Conservation (phyloP, 2,888 invertebrate species). For the Diarsia mendica region DNA sequence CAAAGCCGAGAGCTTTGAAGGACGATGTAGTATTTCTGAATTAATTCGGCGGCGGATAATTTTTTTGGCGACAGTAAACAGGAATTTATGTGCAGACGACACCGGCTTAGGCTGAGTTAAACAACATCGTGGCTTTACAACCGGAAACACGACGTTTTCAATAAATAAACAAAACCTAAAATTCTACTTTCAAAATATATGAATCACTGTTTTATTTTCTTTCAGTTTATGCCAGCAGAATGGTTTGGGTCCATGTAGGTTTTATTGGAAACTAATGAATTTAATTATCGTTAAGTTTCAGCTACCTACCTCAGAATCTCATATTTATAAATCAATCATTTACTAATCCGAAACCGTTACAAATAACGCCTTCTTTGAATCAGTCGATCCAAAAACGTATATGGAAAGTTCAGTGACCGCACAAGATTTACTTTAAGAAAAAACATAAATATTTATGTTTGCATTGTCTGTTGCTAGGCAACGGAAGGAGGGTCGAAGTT, state of each 20-base stretch:
- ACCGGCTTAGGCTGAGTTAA: conserved; percentile 26
- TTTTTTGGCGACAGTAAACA: conserved; percentile 49
- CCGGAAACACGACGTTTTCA: conserved; percentile 27
- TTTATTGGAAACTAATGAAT: background rate
- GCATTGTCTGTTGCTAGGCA: conserved; percentile 68
- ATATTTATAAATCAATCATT: conserved; percentile 14
- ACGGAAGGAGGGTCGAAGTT: conserved; percentile 60
- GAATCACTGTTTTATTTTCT: background rate
- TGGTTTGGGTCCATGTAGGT: background rate
- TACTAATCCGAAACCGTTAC: conserved; percentile 33
- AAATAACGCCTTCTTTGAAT: conserved; percentile 42
- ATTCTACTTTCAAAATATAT: conserved; percentile 10
- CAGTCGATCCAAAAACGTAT: conserved; percentile 36
- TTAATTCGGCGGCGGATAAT: conserved; percentile 44
- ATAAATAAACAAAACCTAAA: conserved; percentile 8
- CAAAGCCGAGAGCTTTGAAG: conserved; percentile 53
- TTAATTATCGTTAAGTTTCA: background rate
- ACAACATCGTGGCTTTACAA: conserved; percentile 30
- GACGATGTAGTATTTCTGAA: conserved; percentile 54
- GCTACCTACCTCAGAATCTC: background rate
- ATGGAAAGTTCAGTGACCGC: conserved; percentile 66
- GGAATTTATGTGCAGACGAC: conserved; percentile 34
- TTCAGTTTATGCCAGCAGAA: background rate
- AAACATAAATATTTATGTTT: conserved; percentile 75
- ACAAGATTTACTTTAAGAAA: conserved; percentile 63